Evolutionary conservation across 30 jellyfish, hydroid and myxozoan genomes (phyloP).

Genomic region (Turritopsis dohrnii): DNA sequence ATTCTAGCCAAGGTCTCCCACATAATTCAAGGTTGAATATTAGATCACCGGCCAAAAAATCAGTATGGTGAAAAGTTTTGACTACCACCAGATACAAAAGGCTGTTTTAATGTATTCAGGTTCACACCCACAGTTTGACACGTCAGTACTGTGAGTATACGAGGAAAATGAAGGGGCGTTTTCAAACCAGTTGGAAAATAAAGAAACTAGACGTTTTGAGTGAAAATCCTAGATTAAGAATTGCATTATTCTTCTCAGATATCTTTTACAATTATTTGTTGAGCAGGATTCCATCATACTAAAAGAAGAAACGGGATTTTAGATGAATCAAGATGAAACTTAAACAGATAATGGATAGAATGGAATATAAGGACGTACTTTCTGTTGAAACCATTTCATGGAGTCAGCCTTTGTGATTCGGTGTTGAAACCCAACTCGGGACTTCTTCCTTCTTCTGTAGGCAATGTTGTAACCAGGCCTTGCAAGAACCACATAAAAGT

Average conservation of each 20-base stretch:
- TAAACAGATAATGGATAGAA: not conserved
- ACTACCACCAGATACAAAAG: too few species aligned
- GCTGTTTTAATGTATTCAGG: too few species aligned
- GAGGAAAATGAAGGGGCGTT: too few species aligned
- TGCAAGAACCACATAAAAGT: slow-evolving; percentile 82
- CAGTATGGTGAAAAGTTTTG: too few species aligned
- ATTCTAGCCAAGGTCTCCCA: too few species aligned
- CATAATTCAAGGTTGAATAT: too few species aligned
- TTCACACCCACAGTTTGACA: too few species aligned
- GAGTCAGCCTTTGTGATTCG: slow-evolving; percentile 75
- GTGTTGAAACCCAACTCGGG: slow-evolving; percentile 70
- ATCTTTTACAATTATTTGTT: not conserved
- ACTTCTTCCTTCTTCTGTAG: slow-evolving; percentile 57
- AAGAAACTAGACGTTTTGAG: not conserved
- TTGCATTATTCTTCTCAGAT: not conserved
- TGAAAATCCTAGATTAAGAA: not conserved
- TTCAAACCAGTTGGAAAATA: too few species aligned
- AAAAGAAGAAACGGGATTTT: not conserved
- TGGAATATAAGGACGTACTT: slow-evolving; percentile 30
- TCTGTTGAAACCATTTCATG: slow-evolving; percentile 96
- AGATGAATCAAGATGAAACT: not conserved
- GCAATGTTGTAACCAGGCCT: slow-evolving; percentile 86
- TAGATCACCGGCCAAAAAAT: too few species aligned
- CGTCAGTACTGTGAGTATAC: too few species aligned
- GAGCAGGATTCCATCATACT: slow-evolving; percentile 23